Base-by-base conservation (phyloP, 2,888 invertebrate genomes). In the Cephonodes hylas region DNA sequence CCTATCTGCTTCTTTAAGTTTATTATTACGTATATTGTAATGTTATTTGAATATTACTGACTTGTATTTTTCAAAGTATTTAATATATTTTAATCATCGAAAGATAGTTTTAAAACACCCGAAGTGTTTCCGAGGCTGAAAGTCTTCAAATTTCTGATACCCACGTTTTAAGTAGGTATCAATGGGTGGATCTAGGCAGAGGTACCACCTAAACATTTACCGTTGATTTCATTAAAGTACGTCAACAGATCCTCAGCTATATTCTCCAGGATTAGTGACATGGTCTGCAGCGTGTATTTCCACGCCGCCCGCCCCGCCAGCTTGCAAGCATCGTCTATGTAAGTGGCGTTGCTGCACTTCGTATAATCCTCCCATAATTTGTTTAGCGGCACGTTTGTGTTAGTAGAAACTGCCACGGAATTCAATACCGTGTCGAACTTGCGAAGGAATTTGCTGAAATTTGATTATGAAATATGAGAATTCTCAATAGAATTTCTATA, bases 171-270 rank as follows among this genome's bases (percentile, higher is more conserved):
- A n/a, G n/a, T 44, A 44, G 3, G 27, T 0, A 10, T n/a, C 6
- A 23, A 13, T n/a, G 13, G 0, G 27, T 22, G 38, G 58, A 25
- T 10, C 18, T 22, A 22, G 6, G 20, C 10, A 46, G 15, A 8
- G 38, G 38, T 38, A 38, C 8, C 13, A 13, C 13, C 15, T 5
- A 25, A 44, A 2, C 42, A 57, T 79, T 79, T 70, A 91, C 93
- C 91, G 73, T 86, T 86, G 34, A 81, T 73, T 64, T 93, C 92
- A 8, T 62, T 80, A 53, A 93, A 87, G 68, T 92, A 93, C 0
- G 76, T 84, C 15, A 80, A 61, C 10, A 93, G 67, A 67, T 91
- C 91, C 0, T 62, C 66, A 0, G 84, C 83, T 2, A 86, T 66
- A 44, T 84, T 83, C 23, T 80, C 77, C 0, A 86, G 68, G 2